Evolutionary conservation across 23 tunicate genomes (phyloP).

Genomic region (Trididemnum clinides): DNA sequence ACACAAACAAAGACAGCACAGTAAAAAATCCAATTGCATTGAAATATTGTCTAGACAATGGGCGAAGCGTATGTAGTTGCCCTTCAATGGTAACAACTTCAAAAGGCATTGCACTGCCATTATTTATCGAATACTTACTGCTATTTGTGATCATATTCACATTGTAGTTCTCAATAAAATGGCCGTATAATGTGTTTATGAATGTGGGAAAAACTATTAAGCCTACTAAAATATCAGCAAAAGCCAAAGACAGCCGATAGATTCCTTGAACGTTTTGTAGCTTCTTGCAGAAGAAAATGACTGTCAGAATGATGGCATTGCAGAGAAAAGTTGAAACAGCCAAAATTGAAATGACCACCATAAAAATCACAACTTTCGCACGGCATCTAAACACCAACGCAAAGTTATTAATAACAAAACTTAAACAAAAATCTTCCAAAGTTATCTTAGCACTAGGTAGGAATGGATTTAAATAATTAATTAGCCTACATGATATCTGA

Average conservation of each 20-base stretch:
- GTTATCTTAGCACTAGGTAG: no score
- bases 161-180: constrained; percentile 1
- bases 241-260: constrained; percentile 57
- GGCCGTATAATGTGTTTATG: constrained; percentile 25
- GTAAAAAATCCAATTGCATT: constrained; percentile 48
- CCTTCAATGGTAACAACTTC: not conserved
- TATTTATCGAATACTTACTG: not conserved
- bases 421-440: no score
- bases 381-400: constrained; percentile 63
- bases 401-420: no score
- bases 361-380: constrained; percentile 24
- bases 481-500: no score
- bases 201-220: constrained; percentile 68
- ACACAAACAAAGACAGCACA: constrained; percentile 33
- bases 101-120: not conserved
- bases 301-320: constrained; percentile 59
- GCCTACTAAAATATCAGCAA: constrained; percentile 64
- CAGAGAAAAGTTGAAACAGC: constrained; percentile 39
- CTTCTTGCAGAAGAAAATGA: constrained; percentile 12
- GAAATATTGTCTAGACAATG: constrained; percentile 9
- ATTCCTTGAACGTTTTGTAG: constrained; percentile 58
- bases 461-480: no score
- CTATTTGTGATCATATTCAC: constrained; percentile 16
- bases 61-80: no score
- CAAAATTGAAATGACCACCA: constrained; percentile 28